Conservation (phyloP, 2,888 invertebrate species). For the Meteorus cinctellus region DNA sequence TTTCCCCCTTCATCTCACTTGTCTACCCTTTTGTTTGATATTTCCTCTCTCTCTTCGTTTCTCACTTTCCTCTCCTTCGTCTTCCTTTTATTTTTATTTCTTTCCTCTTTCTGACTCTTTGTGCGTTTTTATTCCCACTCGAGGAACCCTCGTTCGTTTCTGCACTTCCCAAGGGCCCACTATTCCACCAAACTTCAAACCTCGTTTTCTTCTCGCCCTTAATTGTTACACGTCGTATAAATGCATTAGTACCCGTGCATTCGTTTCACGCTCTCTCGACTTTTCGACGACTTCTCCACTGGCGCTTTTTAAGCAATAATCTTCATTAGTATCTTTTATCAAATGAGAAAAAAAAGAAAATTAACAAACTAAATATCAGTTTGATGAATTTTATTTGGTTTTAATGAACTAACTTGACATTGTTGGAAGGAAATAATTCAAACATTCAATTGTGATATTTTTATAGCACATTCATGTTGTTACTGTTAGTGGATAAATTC, state of each 20-base stretch:
- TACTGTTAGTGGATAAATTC: neutral
- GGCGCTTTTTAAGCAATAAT: neutral
- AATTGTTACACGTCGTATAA: slow-evolving; percentile 72
- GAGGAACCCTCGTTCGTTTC: slow-evolving; percentile 36
- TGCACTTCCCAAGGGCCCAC: slow-evolving; percentile 52
- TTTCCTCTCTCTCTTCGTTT: neutral
- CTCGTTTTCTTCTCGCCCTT: slow-evolving; percentile 51
- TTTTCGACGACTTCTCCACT: slow-evolving; percentile 52
- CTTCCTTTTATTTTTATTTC: slow-evolving; percentile 12
- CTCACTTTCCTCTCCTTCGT: slow-evolving; percentile 24
- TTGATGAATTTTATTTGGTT: neutral
- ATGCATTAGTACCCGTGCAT: slow-evolving; percentile 69
- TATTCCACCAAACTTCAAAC: slow-evolving; percentile 54
- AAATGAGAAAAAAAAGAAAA: neutral
- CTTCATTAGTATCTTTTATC: neutral
- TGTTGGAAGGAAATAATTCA: no score
- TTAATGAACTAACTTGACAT: no score
- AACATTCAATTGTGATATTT: no score
- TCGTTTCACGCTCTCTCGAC: slow-evolving; percentile 67
- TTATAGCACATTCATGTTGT: no score
- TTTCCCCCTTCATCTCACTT: neutral
- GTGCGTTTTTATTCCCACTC: slow-evolving; percentile 35
- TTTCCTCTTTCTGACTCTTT: slow-evolving; percentile 31
- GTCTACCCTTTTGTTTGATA: neutral
- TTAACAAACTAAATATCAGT: neutral